Evolutionary conservation across 23 tunicate species (phyloP), one percentile per base, ranked within the genome.

Genomic region (Oikopleura dioica): DNA sequence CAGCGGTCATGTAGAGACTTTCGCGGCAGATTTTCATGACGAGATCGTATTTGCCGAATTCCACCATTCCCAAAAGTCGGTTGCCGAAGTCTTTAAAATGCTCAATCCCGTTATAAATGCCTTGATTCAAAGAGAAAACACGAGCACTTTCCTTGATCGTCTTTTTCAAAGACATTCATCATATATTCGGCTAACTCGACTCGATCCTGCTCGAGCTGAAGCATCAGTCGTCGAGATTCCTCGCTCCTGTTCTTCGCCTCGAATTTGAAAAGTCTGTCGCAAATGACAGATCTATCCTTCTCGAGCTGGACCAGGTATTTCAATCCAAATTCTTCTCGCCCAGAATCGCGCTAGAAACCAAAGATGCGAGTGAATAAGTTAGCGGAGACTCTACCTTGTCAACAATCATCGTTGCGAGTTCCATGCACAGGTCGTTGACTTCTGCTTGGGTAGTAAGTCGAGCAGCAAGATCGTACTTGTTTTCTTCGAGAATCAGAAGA

Each of bases 21-120:
- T 44, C 55, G 55, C 55, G 55, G 55, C 55, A 44, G 21, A 44
- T 44, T 44, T 44, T 44, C 55, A 44, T 44, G 55, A 44, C 55
- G 55, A 44, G 21, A 21, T 44, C 55, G 21, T 44, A 44, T 21
- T 44, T 44, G 55, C 55, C 55, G 9, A 44, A 9, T 44, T 44
- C 55, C 9, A 44, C 55, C 55, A 44, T 44, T 21, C 16, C 9
- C 21, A 44, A 21, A 44, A 44, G 55, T 9, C 55, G 55, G 21
- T 44, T 44, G 55, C 16, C 55, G 55, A 44, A 44, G 9, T 44
- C 55, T 9, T n/a, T n/a, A n/a, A n/a, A n/a, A n/a, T n/a, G n/a
- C n/a, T n/a, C n/a, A n/a, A n/a, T n/a, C n/a, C n/a, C n/a, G n/a
- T n/a, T n/a, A n/a, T n/a, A n/a, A n/a, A n/a, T n/a, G n/a, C n/a